Evolutionary conservation across 2,797 vertebrate species (phyloP).

Genomic region (Etheostoma nigrum): DNA sequence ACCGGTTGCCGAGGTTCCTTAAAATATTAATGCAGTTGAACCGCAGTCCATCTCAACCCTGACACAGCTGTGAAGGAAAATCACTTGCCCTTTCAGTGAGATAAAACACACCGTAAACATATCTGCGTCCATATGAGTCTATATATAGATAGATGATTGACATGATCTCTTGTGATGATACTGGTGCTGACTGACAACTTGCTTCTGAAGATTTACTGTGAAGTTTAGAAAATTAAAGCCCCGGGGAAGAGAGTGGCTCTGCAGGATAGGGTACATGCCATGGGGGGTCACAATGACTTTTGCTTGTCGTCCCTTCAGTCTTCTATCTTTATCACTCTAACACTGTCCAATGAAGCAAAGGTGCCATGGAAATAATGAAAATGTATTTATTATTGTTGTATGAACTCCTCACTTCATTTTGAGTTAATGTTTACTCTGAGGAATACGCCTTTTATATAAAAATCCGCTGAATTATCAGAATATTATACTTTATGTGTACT

Average conservation of each 20-base stretch:
- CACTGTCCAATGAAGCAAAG: conserved; percentile 2
- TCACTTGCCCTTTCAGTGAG: conserved; percentile 71
- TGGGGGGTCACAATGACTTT: conserved; percentile 32
- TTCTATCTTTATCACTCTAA: conserved; percentile 29
- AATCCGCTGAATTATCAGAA: not conserved
- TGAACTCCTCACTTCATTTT: conserved; percentile 1
- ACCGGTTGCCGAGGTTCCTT: conserved; percentile 66
- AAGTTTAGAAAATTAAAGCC: conserved; percentile 10
- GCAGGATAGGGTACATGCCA: conserved; percentile 25
- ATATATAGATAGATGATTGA: conserved; percentile 60
- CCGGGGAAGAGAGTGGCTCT: not conserved
- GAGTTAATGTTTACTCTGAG: conserved; percentile 4
- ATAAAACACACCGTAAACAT: conserved; percentile 71
- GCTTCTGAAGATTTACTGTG: conserved; percentile 56
- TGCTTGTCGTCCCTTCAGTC: conserved; percentile 22
- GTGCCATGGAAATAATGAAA: not conserved
- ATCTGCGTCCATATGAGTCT: conserved; percentile 41
- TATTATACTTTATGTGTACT: not conserved
- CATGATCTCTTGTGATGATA: conserved; percentile 54
- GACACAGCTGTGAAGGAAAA: conserved; percentile 72
- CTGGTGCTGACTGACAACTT: conserved; percentile 52
- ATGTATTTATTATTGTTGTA: conserved; percentile 2
- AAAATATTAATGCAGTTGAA: conserved; percentile 82
- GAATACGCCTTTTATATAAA: not conserved
- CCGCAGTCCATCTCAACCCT: conserved; percentile 72